Conservation (phyloP, 2,797 vertebrate species). For the Pipistrellus pygmaeus region DNA sequence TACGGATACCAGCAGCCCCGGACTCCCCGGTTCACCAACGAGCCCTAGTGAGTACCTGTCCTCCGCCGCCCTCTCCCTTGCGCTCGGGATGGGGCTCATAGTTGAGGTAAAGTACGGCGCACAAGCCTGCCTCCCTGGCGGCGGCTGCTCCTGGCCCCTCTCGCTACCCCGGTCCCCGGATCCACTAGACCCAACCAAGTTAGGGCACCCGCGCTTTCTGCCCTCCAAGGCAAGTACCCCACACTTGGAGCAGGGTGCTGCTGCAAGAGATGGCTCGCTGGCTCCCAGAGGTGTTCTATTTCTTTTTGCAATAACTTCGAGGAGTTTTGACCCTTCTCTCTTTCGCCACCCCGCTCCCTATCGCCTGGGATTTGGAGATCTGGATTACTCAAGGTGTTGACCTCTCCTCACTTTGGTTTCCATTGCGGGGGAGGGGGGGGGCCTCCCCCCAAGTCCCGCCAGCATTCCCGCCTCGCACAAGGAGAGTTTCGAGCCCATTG, state of each 20-base stretch:
- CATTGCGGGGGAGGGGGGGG: background rate
- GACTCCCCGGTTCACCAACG: conserved; percentile 99
- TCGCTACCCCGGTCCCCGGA: background rate
- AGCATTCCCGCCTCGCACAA: conserved; percentile 55
- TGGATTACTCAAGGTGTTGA: conserved; percentile 46
- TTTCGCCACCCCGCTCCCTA: background rate
- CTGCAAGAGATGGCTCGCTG: conserved; percentile 3
- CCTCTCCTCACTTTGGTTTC: conserved; percentile 63
- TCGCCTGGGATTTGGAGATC: background rate
- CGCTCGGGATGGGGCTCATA: conserved; percentile 75
- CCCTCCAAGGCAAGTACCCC: background rate
- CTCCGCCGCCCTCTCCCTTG: conserved; percentile 65
- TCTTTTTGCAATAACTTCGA: conserved; percentile 76
- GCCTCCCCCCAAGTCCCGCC: background rate
- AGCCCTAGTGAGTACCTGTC: conserved; percentile 94
- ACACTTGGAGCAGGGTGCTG: conserved; percentile 49
- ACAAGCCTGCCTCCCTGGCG: conserved; percentile 52
- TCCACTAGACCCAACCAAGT: conserved; percentile 43
- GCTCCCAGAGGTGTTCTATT: conserved; percentile 61
- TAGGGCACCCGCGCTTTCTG: conserved; percentile 56
- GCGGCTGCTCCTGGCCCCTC: conserved; percentile 60
- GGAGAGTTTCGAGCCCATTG: conserved; percentile 72
- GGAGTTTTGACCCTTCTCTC: conserved; percentile 71
- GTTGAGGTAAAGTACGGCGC: conserved; percentile 80
- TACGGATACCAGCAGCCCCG: conserved; percentile 99